phyloP scores from a whole-genome alignment of 2,113 vertebrate species.

The Ptilonorhynchus violaceus region DNA sequence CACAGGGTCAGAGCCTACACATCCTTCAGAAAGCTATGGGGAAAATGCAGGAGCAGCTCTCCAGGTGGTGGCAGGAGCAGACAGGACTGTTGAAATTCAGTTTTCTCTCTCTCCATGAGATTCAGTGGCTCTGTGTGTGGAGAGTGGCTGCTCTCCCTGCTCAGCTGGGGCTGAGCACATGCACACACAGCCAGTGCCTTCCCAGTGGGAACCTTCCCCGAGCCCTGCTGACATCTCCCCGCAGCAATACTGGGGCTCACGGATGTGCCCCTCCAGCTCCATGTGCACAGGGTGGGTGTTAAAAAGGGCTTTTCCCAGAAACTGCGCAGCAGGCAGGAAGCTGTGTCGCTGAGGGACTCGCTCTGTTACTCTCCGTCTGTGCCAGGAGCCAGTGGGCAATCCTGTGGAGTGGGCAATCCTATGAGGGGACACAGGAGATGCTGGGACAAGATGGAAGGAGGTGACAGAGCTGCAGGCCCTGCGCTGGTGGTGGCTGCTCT shows the following conservation, averaged over 20 bases:
- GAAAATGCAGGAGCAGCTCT: background rate
- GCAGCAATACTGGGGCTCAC: rapidly evolving
- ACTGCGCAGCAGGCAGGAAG: background rate
- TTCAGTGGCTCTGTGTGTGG: rapidly evolving
- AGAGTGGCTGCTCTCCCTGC: background rate
- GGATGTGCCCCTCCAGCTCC: rapidly evolving
- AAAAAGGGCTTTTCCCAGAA: background rate
- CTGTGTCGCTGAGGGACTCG: rapidly evolving
- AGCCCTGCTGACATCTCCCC: background rate
- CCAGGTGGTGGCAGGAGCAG: background rate
- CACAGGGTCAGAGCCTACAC: background rate
- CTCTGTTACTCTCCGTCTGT: background rate
- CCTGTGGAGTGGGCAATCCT: background rate
- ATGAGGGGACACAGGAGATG: rapidly evolving
- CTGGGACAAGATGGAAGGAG: background rate
- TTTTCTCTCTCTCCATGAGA: background rate
- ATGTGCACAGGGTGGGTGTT: rapidly evolving
- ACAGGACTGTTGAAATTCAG: background rate
- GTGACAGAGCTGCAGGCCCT: rapidly evolving
- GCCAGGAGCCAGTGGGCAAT: background rate
- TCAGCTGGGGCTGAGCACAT: background rate
- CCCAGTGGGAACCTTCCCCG: rapidly evolving
- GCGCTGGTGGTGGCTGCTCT: background rate
- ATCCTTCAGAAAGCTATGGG: background rate
- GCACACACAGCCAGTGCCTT: rapidly evolving